Conservation (phyloP, 2,113 vertebrate species). For the Spizaetus ornatus region DNA sequence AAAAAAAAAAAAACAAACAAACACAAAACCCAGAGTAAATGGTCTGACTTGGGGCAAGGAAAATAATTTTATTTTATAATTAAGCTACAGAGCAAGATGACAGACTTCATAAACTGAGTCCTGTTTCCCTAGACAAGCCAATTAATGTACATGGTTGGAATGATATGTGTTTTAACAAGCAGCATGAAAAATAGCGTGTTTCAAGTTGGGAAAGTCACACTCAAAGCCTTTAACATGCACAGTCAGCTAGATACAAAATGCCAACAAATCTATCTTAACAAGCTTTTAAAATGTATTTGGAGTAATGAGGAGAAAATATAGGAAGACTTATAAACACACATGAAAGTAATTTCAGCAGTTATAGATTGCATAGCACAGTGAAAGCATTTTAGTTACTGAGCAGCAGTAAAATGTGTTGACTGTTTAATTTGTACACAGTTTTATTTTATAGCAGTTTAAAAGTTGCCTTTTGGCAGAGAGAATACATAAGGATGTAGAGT, state of each 20-base stretch:
- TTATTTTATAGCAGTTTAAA: slow-evolving; percentile 13
- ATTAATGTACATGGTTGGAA: slow-evolving; percentile 50
- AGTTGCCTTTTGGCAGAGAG: slow-evolving; percentile 34
- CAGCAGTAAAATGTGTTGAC: not conserved
- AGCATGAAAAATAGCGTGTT: slow-evolving; percentile 7
- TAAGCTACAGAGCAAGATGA: slow-evolving; percentile 32
- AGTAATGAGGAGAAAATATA: slow-evolving; percentile 21
- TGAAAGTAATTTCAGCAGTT: slow-evolving; percentile 37
- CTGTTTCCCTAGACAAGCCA: slow-evolving; percentile 46
- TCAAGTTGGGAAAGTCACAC: slow-evolving; percentile 7
- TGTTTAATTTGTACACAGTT: slow-evolving; percentile 13
- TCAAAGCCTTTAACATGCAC: slow-evolving; percentile 28
- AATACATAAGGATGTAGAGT: not conserved
- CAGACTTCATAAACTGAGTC: slow-evolving; percentile 21
- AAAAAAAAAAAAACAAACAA: not conserved
- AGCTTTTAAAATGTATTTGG: slow-evolving; percentile 29
- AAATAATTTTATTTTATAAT: slow-evolving; percentile 50
- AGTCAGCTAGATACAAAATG: slow-evolving; percentile 33
- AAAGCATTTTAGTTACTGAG: slow-evolving; percentile 44
- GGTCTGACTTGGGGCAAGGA: not conserved
- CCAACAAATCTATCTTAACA: slow-evolving; percentile 37
- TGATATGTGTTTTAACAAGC: slow-evolving; percentile 52
- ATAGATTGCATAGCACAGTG: not conserved
- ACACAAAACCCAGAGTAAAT: not conserved
- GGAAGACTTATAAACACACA: slow-evolving; percentile 43